Percentiles rank a stretch among this genome's conserved stretches.
phyloP scores from a whole-genome alignment of 2,888 invertebrate species.

The Pimpla rufipes region DNA sequence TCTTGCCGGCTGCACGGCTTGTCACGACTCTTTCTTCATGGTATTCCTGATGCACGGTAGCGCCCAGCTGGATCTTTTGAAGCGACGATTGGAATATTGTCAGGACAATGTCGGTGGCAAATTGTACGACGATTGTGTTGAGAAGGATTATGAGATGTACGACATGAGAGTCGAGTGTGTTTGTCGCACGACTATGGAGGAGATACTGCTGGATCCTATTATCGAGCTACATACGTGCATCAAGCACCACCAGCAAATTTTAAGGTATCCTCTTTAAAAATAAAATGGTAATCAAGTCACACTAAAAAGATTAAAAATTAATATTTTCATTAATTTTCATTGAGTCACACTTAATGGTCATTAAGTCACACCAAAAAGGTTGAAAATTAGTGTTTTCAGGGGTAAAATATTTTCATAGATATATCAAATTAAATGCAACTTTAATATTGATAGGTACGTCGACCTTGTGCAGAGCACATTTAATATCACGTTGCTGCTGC shows the following conservation, averaged over 20 bases:
- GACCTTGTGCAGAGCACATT: slow-evolving; percentile 66
- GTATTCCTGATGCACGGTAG: slow-evolving; percentile 64
- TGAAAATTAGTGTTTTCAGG: background rate
- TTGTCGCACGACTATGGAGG: slow-evolving; percentile 51
- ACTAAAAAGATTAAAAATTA: background rate
- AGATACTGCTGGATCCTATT: slow-evolving; percentile 48
- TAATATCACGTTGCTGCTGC: slow-evolving; percentile 64
- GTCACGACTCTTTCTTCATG: slow-evolving; percentile 66
- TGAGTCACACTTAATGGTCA: too few species aligned
- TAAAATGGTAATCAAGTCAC: background rate
- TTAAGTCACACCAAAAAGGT: background rate
- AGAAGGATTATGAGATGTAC: slow-evolving; percentile 26
- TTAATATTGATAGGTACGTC: slow-evolving; percentile 53
- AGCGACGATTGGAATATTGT: slow-evolving; percentile 54
- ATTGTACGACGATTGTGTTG: background rate
- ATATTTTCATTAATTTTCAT: background rate
- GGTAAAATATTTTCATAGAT: too few species aligned
- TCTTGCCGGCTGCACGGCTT: slow-evolving; percentile 59
- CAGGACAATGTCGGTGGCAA: slow-evolving; percentile 9
- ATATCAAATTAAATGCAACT: background rate
- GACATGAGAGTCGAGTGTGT: slow-evolving; percentile 56
- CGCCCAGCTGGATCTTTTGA: slow-evolving; percentile 66
- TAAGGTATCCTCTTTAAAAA: slow-evolving; percentile 49
- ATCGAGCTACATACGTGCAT: slow-evolving; percentile 65
- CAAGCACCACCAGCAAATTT: slow-evolving; percentile 63